Evolutionary conservation across 2,797 vertebrate genomes (phyloP).

Genomic region (Enteromius argenteus): DNA sequence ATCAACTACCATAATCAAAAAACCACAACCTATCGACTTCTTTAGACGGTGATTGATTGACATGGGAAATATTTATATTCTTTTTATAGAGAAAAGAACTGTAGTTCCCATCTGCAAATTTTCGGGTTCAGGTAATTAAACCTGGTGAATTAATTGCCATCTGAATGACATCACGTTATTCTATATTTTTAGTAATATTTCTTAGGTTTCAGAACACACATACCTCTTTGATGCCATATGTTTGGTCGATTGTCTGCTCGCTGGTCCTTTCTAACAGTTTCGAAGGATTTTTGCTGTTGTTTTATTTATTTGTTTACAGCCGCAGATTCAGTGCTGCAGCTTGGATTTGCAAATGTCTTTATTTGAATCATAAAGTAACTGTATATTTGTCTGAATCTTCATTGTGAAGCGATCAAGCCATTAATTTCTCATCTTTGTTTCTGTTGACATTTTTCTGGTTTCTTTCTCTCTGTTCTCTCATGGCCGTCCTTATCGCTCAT

Average conservation of each 20-base stretch:
- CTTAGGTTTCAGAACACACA: slow-evolving; percentile 66
- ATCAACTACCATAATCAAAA: neutral
- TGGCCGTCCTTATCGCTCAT: neutral
- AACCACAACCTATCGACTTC: neutral
- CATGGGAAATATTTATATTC: neutral
- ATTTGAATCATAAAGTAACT: slow-evolving; percentile 42
- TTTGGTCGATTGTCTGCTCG: slow-evolving; percentile 65
- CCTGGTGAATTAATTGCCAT: neutral
- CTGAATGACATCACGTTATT: neutral
- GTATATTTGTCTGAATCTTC: slow-evolving; percentile 66
- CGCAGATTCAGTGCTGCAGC: slow-evolving; percentile 67
- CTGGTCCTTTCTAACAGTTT: slow-evolving; percentile 67
- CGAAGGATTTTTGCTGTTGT: slow-evolving; percentile 71
- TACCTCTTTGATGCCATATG: slow-evolving; percentile 71
- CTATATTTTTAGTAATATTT: neutral
- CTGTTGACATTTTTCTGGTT: neutral
- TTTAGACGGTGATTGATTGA: neutral
- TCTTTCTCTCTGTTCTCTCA: neutral
- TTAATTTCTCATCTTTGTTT: neutral
- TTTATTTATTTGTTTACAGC: slow-evolving; percentile 78
- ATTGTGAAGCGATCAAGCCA: neutral
- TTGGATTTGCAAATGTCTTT: slow-evolving; percentile 59
- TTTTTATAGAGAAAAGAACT: neutral
- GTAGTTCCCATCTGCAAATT: neutral
- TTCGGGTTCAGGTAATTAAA: neutral